Evolutionary conservation across 2,113 vertebrate genomes (phyloP), one percentile per base, ranked within the genome.

Genomic region (Sphyrna mokarran): DNA sequence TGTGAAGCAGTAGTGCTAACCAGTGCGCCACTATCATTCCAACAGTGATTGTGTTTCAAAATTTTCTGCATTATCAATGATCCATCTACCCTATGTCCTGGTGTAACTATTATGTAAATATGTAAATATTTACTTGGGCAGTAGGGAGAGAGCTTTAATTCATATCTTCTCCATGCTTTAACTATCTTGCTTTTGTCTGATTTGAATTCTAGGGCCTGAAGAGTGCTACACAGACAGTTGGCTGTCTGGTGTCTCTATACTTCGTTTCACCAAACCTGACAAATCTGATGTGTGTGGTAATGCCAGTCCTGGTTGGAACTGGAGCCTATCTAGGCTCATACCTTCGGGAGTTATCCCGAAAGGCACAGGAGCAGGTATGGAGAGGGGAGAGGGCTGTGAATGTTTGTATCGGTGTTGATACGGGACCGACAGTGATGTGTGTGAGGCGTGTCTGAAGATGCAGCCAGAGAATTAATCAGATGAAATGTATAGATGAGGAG

Each of bases 261-360:
- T 1, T 99, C 97, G 98, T 99, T 96, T 99, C 99, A 0, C 98
- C 99, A 0, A 98, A 98, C 96, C 98, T 99, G 96, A 99, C 99
- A 0, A 97, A 97, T 37, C 96, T 99, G 40, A 98, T 98, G 23
- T 96, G 98, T 0, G 96, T 99, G 89, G 97, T 98, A 26, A 98
- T 99, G 33, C 99, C 99, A 0, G 96, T 96, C 37, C 97, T 99
- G 22, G 98, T 99, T 96, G 98, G 98, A 0, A 96, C 97, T 0
- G 99, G 99, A 0, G 98, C 98, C 85, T 80, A 99, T 68, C 96
- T 99, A 0, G 98, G 99, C 70, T 98, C 98, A 4, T 97, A 98
- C 48, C 98, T 99, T 63, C 98, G 99, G 23, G 97, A 97, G 96
- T 96, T 99, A 3, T 99, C 99, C 11, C 98, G 98, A 90, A 97